Percentiles rank a stretch among this genome's conserved stretches.
Conservation (phyloP, 2,113 vertebrate genomes). For the Oplegnathus fasciatus region DNA sequence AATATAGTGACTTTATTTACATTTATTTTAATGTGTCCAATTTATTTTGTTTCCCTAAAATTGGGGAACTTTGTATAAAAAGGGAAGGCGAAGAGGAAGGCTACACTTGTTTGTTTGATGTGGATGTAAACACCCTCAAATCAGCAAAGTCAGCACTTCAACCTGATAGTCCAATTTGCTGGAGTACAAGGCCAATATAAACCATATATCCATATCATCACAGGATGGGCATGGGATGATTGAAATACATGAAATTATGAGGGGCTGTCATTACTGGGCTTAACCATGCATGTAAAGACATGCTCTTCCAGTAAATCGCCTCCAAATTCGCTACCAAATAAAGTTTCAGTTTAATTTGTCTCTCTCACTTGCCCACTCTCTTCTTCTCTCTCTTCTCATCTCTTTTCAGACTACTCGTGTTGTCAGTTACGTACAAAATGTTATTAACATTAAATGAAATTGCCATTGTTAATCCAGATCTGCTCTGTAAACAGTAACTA, state of each 20-base stretch:
- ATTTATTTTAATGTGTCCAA: background rate
- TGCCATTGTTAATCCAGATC: background rate
- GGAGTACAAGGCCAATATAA: background rate
- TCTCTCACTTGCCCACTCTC: background rate
- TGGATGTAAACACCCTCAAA: background rate
- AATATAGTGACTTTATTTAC: background rate
- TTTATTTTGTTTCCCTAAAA: background rate
- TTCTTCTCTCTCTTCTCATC: background rate
- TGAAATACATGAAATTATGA: background rate
- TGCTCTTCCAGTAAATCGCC: conserved; percentile 26
- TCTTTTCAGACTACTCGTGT: background rate
- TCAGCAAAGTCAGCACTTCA: background rate
- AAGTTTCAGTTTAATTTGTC: conserved; percentile 19
- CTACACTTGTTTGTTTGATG: background rate
- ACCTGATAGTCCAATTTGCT: background rate
- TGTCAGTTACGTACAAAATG: background rate
- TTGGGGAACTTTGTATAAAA: background rate
- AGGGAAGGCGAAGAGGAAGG: no score
- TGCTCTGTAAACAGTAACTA: background rate
- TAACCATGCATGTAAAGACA: conserved; percentile 9
- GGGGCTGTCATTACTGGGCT: conserved; percentile 9
- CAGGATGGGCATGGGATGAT: background rate
- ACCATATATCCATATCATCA: background rate
- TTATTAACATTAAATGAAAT: background rate
- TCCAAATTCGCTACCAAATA: background rate